Conservation (phyloP, 2,113 vertebrate genomes). For the Gobiocypris rarus region DNA sequence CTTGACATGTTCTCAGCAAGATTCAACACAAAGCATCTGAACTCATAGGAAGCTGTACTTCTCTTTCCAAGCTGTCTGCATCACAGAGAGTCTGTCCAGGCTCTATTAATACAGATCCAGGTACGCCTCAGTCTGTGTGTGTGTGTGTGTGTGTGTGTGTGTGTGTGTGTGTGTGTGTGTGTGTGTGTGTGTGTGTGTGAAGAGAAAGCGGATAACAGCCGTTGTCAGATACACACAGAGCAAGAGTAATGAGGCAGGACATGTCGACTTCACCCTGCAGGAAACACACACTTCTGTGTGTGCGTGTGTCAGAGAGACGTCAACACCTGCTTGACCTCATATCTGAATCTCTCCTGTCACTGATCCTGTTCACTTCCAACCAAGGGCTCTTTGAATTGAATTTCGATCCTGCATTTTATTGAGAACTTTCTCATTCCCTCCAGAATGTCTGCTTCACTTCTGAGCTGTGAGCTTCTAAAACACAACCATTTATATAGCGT, state of each 20-base stretch:
- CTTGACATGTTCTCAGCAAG: neutral
- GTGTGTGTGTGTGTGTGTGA: neutral
- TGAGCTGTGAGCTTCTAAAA: neutral
- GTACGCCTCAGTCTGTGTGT: neutral
- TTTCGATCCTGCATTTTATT: neutral
- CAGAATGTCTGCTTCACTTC: neutral
- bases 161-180: too few relatives aligned
- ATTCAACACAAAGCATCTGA: neutral
- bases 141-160: neutral
- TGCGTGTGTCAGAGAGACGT: neutral
- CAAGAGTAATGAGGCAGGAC: constrained; percentile 29
- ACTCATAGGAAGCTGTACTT: neutral
- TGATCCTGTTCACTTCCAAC: neutral
- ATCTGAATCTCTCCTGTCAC: constrained; percentile 3
- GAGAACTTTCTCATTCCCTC: neutral
- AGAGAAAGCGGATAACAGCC: neutral
- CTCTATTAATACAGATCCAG: constrained; percentile 2
- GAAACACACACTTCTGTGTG: neutral
- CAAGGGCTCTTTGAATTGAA: neutral
- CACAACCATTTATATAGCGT: neutral
- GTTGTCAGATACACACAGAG: constrained; percentile 33
- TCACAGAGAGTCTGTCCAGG: neutral
- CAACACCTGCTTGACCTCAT: constrained; percentile 17
- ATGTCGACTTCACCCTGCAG: constrained; percentile 20
- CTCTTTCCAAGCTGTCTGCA: constrained; percentile 14